Conservation (phyloP, 2,113 vertebrate genomes). For the Cardinalis cardinalis region DNA sequence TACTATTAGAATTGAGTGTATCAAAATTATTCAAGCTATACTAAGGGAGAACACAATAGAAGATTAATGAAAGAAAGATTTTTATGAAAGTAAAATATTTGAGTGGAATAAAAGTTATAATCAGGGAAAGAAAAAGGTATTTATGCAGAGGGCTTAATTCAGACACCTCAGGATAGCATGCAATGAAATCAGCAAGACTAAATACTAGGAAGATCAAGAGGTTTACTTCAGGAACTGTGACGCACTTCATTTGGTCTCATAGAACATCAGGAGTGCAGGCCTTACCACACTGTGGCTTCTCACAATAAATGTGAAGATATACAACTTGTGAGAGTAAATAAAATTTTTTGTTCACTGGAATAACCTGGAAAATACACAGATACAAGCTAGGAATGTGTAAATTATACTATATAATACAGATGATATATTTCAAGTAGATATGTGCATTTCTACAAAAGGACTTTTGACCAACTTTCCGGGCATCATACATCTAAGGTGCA, state of each 20-base stretch:
- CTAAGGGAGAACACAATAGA: neutral
- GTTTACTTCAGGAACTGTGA: neutral
- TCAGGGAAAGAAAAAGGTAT: neutral
- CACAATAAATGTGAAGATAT: neutral
- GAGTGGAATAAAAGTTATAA: neutral
- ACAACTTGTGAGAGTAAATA: neutral
- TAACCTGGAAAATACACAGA: neutral
- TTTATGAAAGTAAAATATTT: neutral
- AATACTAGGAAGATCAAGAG: neutral
- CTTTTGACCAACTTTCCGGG: neutral
- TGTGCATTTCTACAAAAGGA: neutral
- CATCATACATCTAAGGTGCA: rapidly evolving
- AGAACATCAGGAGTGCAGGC: neutral
- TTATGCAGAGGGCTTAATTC: neutral
- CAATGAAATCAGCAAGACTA: neutral
- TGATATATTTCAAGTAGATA: rapidly evolving
- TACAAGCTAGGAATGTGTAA: neutral
- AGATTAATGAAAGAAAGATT: neutral
- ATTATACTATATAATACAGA: neutral
- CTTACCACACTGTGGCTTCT: neutral
- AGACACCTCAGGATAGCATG: neutral
- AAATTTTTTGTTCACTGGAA: neutral
- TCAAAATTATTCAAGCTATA: neutral
- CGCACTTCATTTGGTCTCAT: neutral
- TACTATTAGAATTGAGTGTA: neutral